Conservation (phyloP, 2,888 invertebrate species). For the Apamea anceps region DNA sequence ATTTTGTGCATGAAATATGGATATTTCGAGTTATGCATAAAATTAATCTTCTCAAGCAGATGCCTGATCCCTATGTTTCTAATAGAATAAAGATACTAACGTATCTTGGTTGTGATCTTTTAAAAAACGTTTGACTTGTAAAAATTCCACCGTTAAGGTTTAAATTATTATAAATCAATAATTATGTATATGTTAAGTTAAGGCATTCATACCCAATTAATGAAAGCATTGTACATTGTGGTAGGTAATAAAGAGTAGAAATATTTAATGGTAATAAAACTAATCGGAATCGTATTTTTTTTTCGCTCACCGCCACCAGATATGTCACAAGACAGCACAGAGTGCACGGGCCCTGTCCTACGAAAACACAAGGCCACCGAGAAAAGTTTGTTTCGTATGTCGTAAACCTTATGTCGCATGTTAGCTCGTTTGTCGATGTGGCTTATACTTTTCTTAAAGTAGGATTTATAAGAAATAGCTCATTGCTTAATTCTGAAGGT, state of each 20-base stretch:
- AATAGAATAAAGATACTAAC: not conserved
- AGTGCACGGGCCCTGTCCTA: conserved; percentile 68
- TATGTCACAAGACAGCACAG: conserved; percentile 68
- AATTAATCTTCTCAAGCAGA: not conserved
- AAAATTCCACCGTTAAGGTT: not conserved
- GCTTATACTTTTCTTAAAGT: conserved; percentile 28
- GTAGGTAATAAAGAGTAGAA: not conserved
- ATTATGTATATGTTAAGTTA: not conserved
- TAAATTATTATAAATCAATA: not conserved
- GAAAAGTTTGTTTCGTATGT: conserved; percentile 74
- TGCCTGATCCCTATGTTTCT: not conserved
- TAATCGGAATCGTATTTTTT: conserved; percentile 27
- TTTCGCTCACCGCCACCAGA: conserved; percentile 66
- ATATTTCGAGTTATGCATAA: not conserved
- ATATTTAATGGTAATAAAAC: conserved; percentile 21
- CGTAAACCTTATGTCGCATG: conserved; percentile 55
- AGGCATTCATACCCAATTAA: not conserved
- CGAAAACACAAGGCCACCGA: conserved; percentile 76
- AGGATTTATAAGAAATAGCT: conserved; percentile 34
- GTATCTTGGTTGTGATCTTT: not conserved
- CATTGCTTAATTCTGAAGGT: conserved; percentile 2
- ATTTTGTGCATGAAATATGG: not conserved
- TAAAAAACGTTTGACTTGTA: not conserved
- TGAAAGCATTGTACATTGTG: not conserved
- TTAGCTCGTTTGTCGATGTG: conserved; percentile 50